Evolutionary conservation across 1,140 invertebrate genomes (phyloP).

Genomic region (Ostrea edulis): DNA sequence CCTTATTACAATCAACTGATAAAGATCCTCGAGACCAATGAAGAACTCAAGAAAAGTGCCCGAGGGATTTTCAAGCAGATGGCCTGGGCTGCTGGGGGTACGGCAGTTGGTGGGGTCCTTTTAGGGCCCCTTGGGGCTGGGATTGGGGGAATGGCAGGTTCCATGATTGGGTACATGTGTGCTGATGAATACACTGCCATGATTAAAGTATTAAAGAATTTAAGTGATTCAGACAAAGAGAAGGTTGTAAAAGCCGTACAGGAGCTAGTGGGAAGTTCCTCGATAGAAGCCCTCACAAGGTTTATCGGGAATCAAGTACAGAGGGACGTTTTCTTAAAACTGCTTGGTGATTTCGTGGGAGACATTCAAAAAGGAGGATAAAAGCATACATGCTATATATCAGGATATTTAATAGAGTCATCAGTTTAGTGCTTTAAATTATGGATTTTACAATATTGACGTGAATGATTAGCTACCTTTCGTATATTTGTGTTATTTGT

Average conservation of each 20-base stretch:
- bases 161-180: slow-evolving; percentile 67
- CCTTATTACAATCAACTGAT: slow-evolving; percentile 75
- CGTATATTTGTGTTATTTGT: too few relatives aligned
- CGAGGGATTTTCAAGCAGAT: slow-evolving; percentile 72
- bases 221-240: slow-evolving; percentile 70
- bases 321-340: slow-evolving; percentile 48
- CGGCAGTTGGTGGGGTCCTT: slow-evolving; percentile 64
- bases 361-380: slow-evolving; percentile 39
- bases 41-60: slow-evolving; percentile 70
- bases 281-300: slow-evolving; percentile 68
- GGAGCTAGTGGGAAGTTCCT: slow-evolving; percentile 70
- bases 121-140: slow-evolving; percentile 69
- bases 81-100: slow-evolving; percentile 68
- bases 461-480: too few relatives aligned
- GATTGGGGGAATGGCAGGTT: slow-evolving; percentile 68
- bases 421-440: too few relatives aligned
- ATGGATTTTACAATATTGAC: too few relatives aligned
- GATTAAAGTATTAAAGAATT: slow-evolving; percentile 65
- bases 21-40: slow-evolving; percentile 70
- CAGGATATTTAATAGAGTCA: too few relatives aligned
- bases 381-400: not conserved
- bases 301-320: slow-evolving; percentile 70
- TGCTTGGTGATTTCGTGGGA: slow-evolving; percentile 32
- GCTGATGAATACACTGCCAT: slow-evolving; percentile 71
- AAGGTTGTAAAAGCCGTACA: slow-evolving; percentile 71